Evolutionary conservation across 2,113 vertebrate species (phyloP), one percentile per base, ranked within the genome.

Genomic region (Dryoscopus gambensis): DNA sequence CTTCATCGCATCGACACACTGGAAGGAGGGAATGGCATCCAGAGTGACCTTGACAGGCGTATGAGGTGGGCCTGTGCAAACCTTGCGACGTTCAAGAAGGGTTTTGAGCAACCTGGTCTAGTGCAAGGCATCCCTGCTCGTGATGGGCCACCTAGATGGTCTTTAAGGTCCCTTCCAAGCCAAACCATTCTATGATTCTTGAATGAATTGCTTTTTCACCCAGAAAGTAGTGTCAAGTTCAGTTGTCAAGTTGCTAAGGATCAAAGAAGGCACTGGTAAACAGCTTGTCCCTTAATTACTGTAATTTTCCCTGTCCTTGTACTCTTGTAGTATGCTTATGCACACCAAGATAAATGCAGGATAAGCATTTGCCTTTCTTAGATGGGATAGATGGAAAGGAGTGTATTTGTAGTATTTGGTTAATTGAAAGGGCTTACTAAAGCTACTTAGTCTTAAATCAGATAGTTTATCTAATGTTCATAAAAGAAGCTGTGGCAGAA

Each of bases 121-220:
- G 40, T 42, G 22, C 31, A 69, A 83, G 22, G 47, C 31, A 40
- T 62, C 25, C 14, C 6, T 69, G 30, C 22, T 53, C 17, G 2
- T 22, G n/a, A 8, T 68, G 40, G 15, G 21, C 40, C 24, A 55
- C 21, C 21, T 70, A 10, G 28, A 30, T 75, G 22, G 9, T 63
- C 18, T 42, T 77, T 63, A 56, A 77, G 22, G 15, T 62, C n/a
- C 17, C 17, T 76, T 40, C n/a, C 30, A 55, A 62, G 6, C 5
- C 20, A 62, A 21, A 42, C 5, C 14, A 49, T 55, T 42, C 17
- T 27, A 0, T 49, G 83, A 94, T 96, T 93, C 28, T 35, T 5
- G 16, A 92, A 55, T 71, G 9, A 93, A 92, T 69, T 79, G 49
- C 23, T 85, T 94, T 94, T 95, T 94, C 81, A 84, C 83, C 7